These are phyloP conservation scores for Cassiopea xamachana DNA, from an alignment of 30 jellyfish, hydroid and myxozoan species.

Conservation along the genomic window DNA sequence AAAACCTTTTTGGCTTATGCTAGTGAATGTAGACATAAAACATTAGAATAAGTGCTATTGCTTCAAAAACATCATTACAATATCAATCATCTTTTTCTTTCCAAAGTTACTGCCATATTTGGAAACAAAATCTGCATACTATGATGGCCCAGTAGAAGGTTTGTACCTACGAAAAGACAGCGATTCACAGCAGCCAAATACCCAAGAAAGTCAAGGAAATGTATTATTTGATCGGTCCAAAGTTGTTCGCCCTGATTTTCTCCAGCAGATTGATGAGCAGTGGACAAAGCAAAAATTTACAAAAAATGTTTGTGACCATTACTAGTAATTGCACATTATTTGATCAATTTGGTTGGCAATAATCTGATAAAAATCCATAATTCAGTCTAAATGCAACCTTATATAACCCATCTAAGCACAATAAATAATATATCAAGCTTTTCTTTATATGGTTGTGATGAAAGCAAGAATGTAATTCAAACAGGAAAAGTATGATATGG, in stretches of 20 bases:
- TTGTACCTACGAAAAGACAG: conserved; percentile 65
- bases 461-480: too few species aligned
- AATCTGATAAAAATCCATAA: too few species aligned
- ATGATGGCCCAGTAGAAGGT: conserved; percentile 95
- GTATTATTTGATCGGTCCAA: conserved; percentile 64
- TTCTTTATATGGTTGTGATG: too few species aligned
- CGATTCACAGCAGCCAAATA: conserved; percentile 28
- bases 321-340: conserved; percentile 18
- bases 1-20: too few species aligned
- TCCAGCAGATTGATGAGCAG: conserved; percentile 84
- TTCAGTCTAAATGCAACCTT: too few species aligned
- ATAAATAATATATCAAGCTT: too few species aligned
- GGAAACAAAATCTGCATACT: conserved; percentile 77
- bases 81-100: neutral
- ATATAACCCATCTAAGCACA: too few species aligned
- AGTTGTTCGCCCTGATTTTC: conserved; percentile 89
- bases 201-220: neutral
- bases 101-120: conserved; percentile 73
- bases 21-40: too few species aligned
- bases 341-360: neutral
- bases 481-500: too few species aligned
- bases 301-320: conserved; percentile 61
- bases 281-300: conserved; percentile 93
- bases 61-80: neutral
- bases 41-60: too few species aligned